Evolutionary conservation across 2,797 vertebrate species (phyloP).

Genomic region (Mionectes olivaceus): DNA sequence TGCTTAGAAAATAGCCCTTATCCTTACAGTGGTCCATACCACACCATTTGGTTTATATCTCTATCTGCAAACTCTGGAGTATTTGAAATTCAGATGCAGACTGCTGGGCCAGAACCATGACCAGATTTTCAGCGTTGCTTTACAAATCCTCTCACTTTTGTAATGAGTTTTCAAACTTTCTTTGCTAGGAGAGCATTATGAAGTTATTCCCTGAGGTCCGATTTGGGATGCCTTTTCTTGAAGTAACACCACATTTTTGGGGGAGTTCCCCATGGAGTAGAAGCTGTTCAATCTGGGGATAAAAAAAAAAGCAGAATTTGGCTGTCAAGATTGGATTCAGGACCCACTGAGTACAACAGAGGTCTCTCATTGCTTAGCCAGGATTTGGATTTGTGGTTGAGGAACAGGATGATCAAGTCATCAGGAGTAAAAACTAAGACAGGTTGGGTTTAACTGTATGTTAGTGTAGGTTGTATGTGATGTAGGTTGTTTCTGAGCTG

Average conservation of each 20-base stretch:
- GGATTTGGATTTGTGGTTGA: neutral
- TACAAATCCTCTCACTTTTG: neutral
- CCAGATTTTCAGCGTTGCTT: neutral
- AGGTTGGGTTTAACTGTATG: neutral
- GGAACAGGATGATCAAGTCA: neutral
- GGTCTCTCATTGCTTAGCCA: neutral
- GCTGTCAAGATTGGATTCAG: neutral
- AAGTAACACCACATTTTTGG: neutral
- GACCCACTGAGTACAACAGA: neutral
- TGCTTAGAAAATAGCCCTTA: slow-evolving; percentile 1
- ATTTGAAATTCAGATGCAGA: neutral
- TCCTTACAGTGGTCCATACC: neutral
- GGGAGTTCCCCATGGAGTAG: neutral
- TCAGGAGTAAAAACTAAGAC: neutral
- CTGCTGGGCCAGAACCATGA: neutral
- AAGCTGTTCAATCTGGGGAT: neutral
- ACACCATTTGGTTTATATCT: neutral
- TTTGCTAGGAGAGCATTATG: neutral
- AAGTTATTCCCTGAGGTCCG: neutral
- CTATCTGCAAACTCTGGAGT: neutral
- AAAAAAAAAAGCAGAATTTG: neutral
- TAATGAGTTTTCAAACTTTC: neutral
- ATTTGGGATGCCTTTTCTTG: neutral
- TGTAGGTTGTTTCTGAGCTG: neutral
- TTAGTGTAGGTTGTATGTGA: no score